Evolutionary conservation across 2,888 invertebrate species (phyloP).

Genomic region (Glyphotaelius pellucidus): DNA sequence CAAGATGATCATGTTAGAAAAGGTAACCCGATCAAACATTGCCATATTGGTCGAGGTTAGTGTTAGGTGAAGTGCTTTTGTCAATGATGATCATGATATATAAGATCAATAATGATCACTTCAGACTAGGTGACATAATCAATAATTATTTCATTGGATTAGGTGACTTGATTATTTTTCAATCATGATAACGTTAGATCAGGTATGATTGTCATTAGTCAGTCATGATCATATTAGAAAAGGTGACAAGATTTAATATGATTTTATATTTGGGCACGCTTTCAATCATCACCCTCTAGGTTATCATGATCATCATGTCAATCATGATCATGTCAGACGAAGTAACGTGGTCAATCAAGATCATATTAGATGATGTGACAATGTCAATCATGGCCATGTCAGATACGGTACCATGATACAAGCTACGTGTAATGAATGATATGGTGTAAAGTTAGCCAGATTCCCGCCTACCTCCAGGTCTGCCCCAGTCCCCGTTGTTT

Average conservation of each 20-base stretch:
- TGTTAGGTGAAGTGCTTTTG: too few relatives aligned
- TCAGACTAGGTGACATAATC: too few relatives aligned
- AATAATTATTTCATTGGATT: not conserved
- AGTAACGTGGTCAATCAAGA: not conserved
- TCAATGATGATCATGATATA: too few relatives aligned
- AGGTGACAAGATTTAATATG: not conserved
- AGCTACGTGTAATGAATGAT: not conserved
- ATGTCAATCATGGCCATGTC: not conserved
- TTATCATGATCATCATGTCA: not conserved
- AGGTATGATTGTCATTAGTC: not conserved
- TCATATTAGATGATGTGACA: not conserved
- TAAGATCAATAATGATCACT: too few relatives aligned
- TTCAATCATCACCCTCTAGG: not conserved
- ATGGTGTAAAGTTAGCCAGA: not conserved
- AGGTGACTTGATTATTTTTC: not conserved
- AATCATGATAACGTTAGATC: not conserved
- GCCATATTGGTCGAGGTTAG: too few relatives aligned
- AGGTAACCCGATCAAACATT: too few relatives aligned
- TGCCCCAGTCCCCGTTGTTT: slow-evolving; percentile 59
- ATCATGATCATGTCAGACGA: not conserved
- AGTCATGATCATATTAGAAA: not conserved
- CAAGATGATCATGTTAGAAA: too few relatives aligned
- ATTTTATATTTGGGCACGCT: not conserved
- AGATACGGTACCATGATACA: not conserved
- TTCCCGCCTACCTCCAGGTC: slow-evolving; percentile 55